phyloP scores from a whole-genome alignment of 2,797 vertebrate genomes.

The Falco biarmicus region DNA sequence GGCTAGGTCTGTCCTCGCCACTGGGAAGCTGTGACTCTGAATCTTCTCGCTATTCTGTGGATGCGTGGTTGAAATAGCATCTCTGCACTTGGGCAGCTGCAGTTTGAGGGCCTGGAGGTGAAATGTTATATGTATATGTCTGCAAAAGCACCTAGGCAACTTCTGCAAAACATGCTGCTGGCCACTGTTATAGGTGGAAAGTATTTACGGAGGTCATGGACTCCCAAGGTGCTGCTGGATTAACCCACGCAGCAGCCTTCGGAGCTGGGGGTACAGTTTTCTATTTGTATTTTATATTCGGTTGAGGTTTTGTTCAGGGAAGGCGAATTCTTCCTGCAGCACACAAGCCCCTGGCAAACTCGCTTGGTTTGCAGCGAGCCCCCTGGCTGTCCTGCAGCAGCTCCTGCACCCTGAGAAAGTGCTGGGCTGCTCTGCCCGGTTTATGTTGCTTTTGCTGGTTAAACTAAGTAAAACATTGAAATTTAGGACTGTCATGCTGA shows the following conservation, averaged over 20 bases:
- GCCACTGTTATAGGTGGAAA: not conserved
- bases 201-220: not conserved
- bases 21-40: not conserved
- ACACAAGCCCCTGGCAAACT: not conserved
- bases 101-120: not conserved
- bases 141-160: not conserved
- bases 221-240: not conserved
- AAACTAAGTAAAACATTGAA: not conserved
- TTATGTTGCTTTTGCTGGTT: not conserved
- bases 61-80: fast-evolving
- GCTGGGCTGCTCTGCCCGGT: fast-evolving
- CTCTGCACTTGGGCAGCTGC: not conserved
- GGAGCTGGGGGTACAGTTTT: not conserved
- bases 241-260: not conserved
- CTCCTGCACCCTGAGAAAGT: fast-evolving
- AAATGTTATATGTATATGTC: not conserved
- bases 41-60: fast-evolving
- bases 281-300: fast-evolving
- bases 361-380: fast-evolving
- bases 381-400: not conserved
- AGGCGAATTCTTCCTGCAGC: not conserved
- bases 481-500: fast-evolving
- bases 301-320: not conserved
- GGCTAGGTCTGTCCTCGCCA: not conserved
- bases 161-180: not conserved